Percentiles rank a stretch among this genome's conserved stretches.
Evolutionary conservation across 2,797 vertebrate genomes (phyloP).

Genomic region (Scolopax bukidnonensis): DNA sequence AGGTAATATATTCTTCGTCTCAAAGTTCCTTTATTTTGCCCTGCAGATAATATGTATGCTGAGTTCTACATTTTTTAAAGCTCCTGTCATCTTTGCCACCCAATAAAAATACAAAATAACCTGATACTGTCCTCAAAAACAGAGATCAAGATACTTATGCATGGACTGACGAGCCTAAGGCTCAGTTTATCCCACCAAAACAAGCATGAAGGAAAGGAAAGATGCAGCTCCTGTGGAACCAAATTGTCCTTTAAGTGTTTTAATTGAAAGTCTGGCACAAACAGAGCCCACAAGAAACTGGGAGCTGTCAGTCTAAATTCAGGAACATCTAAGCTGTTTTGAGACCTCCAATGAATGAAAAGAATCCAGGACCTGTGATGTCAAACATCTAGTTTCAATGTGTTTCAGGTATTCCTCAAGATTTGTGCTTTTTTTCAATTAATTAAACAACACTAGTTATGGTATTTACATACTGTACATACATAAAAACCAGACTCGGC

Average conservation of each 20-base stretch:
- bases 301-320: background rate
- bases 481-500: rapidly evolving
- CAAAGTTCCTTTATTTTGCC: slow-evolving; percentile 1
- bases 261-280: background rate
- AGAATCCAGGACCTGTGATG: background rate
- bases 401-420: background rate
- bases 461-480: background rate
- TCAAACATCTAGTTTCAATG: background rate
- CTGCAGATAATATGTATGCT: background rate
- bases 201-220: background rate
- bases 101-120: slow-evolving; percentile 13
- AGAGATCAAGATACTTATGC: background rate
- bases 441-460: rapidly evolving
- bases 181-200: background rate
- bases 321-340: background rate
- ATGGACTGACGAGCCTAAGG: background rate
- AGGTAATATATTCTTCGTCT: background rate
- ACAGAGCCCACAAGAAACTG: background rate
- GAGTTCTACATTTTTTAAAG: background rate
- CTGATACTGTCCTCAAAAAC: background rate
- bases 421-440: background rate
- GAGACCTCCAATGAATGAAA: background rate
- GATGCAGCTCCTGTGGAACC: background rate
- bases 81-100: background rate
- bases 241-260: background rate